A percentile compares a stretch with the other conserved stretches of the same genome.
Conservation (phyloP, 2,888 invertebrate species). For the Scaptomyza caliginosa region DNA sequence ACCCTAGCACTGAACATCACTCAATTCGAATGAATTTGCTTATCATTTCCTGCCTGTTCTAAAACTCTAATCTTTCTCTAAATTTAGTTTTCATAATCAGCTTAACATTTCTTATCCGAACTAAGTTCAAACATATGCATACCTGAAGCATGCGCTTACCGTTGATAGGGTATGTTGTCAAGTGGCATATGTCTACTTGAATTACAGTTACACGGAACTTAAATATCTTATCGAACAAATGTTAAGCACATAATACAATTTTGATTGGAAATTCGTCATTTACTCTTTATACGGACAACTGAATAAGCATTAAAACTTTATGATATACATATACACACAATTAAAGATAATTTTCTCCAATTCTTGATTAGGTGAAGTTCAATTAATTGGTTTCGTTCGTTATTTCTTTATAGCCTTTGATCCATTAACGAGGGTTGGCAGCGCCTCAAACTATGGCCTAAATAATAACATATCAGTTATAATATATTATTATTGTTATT, state of each 20-base stretch:
- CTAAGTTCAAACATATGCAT: not conserved
- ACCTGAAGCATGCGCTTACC: not conserved
- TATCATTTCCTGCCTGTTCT: not conserved
- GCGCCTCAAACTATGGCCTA: not conserved
- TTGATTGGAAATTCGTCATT: not conserved
- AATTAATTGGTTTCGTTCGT: not conserved
- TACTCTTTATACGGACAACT: not conserved
- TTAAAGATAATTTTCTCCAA: not conserved
- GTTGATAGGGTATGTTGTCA: not conserved
- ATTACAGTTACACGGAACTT: not conserved
- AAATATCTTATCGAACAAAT: not conserved
- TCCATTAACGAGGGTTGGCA: not conserved
- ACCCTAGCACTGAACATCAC: constrained; percentile 7
- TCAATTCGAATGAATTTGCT: not conserved
- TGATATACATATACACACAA: not conserved
- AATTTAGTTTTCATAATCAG: not conserved
- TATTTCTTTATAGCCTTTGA: not conserved
- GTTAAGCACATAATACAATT: not conserved
- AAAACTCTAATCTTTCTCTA: not conserved
- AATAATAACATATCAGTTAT: constrained; percentile 2
- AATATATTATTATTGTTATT: constrained; percentile 17
- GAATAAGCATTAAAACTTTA: not conserved
- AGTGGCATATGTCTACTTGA: not conserved
- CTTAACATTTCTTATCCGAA: not conserved
- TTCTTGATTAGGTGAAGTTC: not conserved